phyloP scores from a whole-genome alignment of 1,140 invertebrate genomes.

The Trypoxylus dichotomus region DNA sequence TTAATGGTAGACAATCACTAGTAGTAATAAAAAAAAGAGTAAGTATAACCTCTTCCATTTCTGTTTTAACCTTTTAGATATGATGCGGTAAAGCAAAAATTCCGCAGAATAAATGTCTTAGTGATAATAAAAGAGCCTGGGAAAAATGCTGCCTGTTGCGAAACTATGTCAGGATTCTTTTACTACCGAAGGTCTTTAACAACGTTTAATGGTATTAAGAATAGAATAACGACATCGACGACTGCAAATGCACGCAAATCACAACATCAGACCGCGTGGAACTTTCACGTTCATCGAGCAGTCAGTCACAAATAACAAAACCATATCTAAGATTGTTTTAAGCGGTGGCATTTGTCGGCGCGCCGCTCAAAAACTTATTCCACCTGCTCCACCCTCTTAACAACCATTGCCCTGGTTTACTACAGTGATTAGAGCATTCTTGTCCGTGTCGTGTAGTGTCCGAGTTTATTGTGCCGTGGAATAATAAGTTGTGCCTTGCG shows the following conservation, averaged over 20 bases:
- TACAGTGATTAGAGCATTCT: not conserved
- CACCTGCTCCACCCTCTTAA: conserved; percentile 20
- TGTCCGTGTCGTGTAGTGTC: not conserved
- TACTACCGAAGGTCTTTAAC: not conserved
- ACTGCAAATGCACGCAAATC: not conserved
- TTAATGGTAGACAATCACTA: no score
- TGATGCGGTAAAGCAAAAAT: no score
- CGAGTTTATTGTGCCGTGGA: conserved; percentile 12
- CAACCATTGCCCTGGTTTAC: conserved; percentile 11
- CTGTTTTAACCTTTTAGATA: no score
- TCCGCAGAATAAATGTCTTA: not conserved
- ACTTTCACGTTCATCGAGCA: conserved; percentile 9
- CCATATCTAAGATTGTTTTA: not conserved
- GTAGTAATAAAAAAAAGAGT: no score
- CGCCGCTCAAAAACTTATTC: not conserved
- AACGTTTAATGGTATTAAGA: not conserved
- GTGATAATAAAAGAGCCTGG: not conserved
- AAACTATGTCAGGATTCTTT: not conserved
- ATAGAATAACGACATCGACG: not conserved
- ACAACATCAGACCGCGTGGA: not conserved
- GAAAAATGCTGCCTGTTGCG: not conserved
- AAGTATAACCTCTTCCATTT: no score
- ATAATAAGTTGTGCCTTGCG: not conserved
- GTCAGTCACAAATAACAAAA: not conserved
- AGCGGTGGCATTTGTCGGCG: not conserved